Base-by-base conservation (phyloP, 2,797 vertebrate species). In the Anas capensis region DNA sequence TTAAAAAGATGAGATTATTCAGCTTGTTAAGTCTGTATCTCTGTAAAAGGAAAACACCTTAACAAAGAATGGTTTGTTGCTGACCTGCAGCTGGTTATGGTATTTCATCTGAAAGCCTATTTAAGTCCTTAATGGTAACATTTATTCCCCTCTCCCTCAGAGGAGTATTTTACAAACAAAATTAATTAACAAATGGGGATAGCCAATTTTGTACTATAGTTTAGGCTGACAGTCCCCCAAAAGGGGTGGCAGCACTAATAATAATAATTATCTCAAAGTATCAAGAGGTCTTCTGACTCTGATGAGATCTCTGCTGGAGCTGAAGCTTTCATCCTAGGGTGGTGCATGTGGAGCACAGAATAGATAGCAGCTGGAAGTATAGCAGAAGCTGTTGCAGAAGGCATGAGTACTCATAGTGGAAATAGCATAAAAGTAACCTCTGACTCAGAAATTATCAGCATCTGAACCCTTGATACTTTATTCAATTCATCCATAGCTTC, bases 41-140 rank as follows among this genome's bases (percentile, higher is more conserved):
- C 94, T 97, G 88, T 78, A 87, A 95, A 95, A 96, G 90, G 88
- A 92, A 95, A 96, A 96, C 94, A 96, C 96, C 96, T 97, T 96
- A 96, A 97, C 95, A 97, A 97, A 96, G 95, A 95, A 92, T 86
- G 96, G 91, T 89, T 96, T 97, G 94, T 97, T 96, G 93, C 93
- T 95, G 94, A 97, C 95, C 96, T 97, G 95, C 96, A 97, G 96
- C 93, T 96, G 95, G 96, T 97, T 96, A 87, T 81, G 90, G 93
- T 10, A 94, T 96, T 95, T 94, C 75, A 90, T 93, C 83, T 96
- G 91, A 97, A 96, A 95, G 95, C 90, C 93, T 85, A 94, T 96
- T 96, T 94, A 92, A 93, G n/a, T 75, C 94, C 78, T 95, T 94
- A 96, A 95, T 95, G 90, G 95, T 80, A 95, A 95, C 94, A 87